Conservation (phyloP, 2,797 vertebrate genomes). For the Esox masquinongy region DNA sequence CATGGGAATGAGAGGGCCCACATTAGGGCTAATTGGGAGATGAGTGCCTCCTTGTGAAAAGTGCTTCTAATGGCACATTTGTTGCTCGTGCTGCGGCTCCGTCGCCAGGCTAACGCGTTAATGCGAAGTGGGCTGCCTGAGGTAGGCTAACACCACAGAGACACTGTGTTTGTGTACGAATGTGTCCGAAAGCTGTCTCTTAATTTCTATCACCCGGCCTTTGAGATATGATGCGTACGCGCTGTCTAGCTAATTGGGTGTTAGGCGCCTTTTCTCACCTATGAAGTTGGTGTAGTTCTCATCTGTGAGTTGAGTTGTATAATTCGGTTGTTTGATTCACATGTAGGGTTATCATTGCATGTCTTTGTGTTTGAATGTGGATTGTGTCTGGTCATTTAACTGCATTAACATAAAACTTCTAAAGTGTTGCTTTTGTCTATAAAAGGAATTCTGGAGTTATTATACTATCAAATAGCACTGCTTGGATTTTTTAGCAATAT, state of each 20-base stretch:
- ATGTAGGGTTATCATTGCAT: not conserved
- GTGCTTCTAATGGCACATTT: conserved; percentile 99
- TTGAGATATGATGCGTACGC: conserved; percentile 9
- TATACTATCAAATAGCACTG: not conserved
- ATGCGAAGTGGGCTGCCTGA: conserved; percentile 87
- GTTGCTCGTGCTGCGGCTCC: conserved; percentile 85
- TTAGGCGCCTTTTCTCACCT: not conserved
- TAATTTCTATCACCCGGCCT: not conserved
- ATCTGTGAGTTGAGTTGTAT: no score
- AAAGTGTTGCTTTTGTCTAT: not conserved
- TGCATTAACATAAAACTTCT: conserved; percentile 3
- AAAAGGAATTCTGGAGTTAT: not conserved
- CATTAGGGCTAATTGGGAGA: conserved; percentile 99
- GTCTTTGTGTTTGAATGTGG: not conserved
- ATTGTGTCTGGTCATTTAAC: not conserved
- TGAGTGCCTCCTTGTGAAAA: conserved; percentile 99
- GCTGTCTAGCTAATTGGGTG: conserved; percentile 9
- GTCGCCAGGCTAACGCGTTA: conserved; percentile 89
- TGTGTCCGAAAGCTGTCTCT: conserved; percentile 48
- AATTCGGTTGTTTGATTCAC: not conserved
- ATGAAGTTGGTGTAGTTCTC: not conserved
- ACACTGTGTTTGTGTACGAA: conserved; percentile 66
- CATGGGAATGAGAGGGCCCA: conserved; percentile 83
- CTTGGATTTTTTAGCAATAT: no score
- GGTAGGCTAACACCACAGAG: conserved; percentile 79